Evolutionary conservation across 2,113 vertebrate genomes (phyloP), one percentile per base, ranked within the genome.

Genomic region (Pleuronectes platessa): DNA sequence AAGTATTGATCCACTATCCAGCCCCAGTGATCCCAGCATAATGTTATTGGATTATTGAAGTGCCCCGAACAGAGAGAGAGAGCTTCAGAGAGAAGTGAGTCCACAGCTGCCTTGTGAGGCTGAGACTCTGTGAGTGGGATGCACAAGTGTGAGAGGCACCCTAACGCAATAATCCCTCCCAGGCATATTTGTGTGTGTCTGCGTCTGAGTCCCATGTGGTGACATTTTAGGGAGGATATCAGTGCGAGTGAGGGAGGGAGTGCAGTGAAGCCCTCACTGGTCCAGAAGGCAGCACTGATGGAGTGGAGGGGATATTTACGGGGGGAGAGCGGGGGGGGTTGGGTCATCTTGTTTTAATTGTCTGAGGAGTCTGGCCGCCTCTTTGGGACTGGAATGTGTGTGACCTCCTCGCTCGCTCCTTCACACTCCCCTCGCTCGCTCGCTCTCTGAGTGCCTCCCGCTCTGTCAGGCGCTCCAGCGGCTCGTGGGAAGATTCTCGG

Each of bases 321-420:
- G 75, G 61, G 70, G 60, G 4, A 47, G 37, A 5, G 27, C 27
- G 27, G 62, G 40, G 17, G 24, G 24, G 26, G 26, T 26, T 2
- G 53, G 77, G 84, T 87, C 79, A 82, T 86, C 89, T 73, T 78
- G 76, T 76, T 88, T 85, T 90, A 90, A 92, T 90, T 89, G 92
- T 83, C 79, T 74, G 78, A 86, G 79, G 86, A 90, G 89, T 90
- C 88, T 89, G 88, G 47, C 84, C 74, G 68, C 71, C 71, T 90
- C 81, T 78, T 81, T 61, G 80, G 76, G 88, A 61, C 87, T 86
- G 90, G 90, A 92, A 92, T 92, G 89, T 86, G 94, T 84, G 86
- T 84, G 89, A 90, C 90, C 88, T 88, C 81, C 83, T 74, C 71
- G 59, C 71, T 31, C 20, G 67, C 81, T 74, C 72, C 78, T 80